Evolutionary conservation across 1,140 invertebrate genomes (phyloP).

Genomic region (Anoplolepis gracilipes): DNA sequence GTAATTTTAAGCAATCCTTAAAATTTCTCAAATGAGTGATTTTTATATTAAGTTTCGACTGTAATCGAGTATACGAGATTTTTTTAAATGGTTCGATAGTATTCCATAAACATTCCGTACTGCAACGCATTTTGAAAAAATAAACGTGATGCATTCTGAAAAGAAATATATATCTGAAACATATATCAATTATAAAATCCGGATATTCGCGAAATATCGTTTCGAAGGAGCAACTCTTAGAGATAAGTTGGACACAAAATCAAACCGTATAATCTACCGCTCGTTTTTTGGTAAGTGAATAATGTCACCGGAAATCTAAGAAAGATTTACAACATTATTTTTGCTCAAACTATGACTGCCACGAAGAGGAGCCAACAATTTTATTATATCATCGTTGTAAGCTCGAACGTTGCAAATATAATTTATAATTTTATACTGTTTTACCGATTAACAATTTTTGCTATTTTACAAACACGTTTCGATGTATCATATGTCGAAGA

Average conservation of each 20-base stretch:
- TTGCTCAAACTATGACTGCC: conserved; percentile 37
- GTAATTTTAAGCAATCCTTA: background rate
- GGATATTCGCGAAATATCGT: conserved; percentile 50
- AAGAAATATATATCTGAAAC: background rate
- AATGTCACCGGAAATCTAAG: background rate
- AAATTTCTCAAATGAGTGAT: background rate
- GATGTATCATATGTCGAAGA: conserved; percentile 7
- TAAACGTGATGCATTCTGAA: background rate
- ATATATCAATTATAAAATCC: conserved; percentile 22
- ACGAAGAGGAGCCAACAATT: conserved; percentile 8
- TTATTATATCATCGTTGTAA: background rate
- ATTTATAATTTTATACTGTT: conserved; percentile 43
- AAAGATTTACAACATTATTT: conserved; percentile 34
- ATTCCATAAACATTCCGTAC: conserved; percentile 29
- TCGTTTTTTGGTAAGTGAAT: background rate
- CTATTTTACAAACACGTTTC: conserved; percentile 29
- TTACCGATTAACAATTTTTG: conserved; percentile 21
- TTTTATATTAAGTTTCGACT: conserved; percentile 25
- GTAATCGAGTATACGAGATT: conserved; percentile 31
- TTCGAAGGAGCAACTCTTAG: conserved; percentile 21
- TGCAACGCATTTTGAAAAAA: conserved; percentile 4
- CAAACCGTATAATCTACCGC: background rate
- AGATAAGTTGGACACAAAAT: conserved; percentile 23
- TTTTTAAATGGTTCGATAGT: background rate
- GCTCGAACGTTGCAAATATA: background rate